Evolutionary conservation across 2,888 invertebrate species (phyloP).

Genomic region (Odontocerum albicorne): DNA sequence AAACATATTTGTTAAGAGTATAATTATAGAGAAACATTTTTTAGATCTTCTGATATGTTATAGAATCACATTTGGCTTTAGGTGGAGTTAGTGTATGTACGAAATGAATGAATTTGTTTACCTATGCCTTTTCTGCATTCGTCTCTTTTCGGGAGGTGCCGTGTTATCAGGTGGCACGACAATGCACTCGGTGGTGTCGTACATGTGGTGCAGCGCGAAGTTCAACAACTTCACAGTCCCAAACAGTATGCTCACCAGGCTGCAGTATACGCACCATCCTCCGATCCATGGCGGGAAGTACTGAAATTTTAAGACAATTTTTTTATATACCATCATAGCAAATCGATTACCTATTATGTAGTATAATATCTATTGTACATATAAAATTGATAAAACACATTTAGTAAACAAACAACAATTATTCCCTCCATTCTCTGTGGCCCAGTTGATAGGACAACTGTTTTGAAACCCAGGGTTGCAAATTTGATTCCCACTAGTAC

Average conservation of each 20-base stretch:
- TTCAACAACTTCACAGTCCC: slow-evolving; percentile 83
- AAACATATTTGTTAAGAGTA: too few species aligned
- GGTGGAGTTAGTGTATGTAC: too few species aligned
- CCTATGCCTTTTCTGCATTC: slow-evolving; percentile 32
- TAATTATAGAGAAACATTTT: too few species aligned
- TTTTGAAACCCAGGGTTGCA: too few species aligned
- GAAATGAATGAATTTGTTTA: slow-evolving; percentile 11
- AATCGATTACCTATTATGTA: background rate
- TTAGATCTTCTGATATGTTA: too few species aligned
- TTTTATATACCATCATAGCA: background rate
- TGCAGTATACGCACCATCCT: slow-evolving; percentile 87
- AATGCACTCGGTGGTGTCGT: slow-evolving; percentile 90
- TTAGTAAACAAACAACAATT: background rate
- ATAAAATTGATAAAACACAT: background rate
- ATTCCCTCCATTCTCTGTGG: background rate
- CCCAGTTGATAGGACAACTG: too few species aligned
- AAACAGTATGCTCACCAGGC: slow-evolving; percentile 78
- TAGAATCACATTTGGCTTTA: too few species aligned
- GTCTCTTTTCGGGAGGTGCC: slow-evolving; percentile 60
- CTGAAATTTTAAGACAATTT: slow-evolving; percentile 49
- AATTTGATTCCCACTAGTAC: too few species aligned
- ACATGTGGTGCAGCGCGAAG: slow-evolving; percentile 88
- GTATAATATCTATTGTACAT: background rate
- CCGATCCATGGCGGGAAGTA: slow-evolving; percentile 82
- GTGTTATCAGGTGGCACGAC: slow-evolving; percentile 49